Percentiles rank a stretch among this genome's conserved stretches.
These are phyloP conservation scores for Ceratosolen solmsi DNA, from an alignment of 1,140 invertebrate species.

Conservation along the genomic window DNA sequence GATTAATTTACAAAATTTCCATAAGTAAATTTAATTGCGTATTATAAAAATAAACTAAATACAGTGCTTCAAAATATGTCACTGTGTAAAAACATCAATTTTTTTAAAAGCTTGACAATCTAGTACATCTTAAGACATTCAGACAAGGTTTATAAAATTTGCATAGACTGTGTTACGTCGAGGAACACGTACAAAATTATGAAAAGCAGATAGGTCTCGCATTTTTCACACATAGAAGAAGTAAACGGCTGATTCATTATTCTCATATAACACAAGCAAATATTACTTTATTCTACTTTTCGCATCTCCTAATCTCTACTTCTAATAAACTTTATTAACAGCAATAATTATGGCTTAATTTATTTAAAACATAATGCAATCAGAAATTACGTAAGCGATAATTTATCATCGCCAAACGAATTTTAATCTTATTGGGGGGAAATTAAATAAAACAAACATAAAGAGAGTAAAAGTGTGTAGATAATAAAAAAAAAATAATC, in stretches of 20 bases:
- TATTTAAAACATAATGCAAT: neutral
- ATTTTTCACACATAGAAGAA: neutral
- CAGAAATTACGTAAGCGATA: neutral
- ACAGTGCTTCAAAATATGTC: neutral
- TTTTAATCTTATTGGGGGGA: neutral
- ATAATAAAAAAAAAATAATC: neutral
- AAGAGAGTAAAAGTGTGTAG: too few relatives aligned
- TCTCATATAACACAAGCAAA: neutral
- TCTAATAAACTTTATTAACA: neutral
- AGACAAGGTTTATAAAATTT: conserved; percentile 31
- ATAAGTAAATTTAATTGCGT: neutral
- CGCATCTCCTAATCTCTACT: neutral
- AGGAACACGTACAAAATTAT: conserved; percentile 17
- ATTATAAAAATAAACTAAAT: neutral
- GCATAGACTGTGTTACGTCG: neutral
- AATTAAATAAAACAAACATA: neutral
- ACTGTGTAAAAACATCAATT: neutral
- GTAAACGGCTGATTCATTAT: neutral
- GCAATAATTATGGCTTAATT: neutral
- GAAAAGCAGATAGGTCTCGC: neutral
- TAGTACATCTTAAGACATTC: neutral
- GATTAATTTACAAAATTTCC: neutral
- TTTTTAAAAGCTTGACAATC: neutral
- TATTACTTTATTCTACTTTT: neutral
- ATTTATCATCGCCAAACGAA: neutral